Evolutionary conservation across 2,888 invertebrate species (phyloP).

Genomic region (Pyralis farinalis): DNA sequence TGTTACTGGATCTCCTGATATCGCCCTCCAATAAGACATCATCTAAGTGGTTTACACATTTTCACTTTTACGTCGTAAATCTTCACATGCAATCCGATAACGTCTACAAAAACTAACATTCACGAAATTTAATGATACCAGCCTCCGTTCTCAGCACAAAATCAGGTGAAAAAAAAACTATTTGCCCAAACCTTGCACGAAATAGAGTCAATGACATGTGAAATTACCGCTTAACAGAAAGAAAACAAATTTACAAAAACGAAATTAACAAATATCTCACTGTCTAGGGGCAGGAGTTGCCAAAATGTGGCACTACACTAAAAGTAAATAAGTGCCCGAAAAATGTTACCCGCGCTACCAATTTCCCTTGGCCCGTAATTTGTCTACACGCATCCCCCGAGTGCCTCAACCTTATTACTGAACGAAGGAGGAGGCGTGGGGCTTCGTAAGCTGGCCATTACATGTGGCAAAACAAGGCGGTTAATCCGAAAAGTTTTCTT

Average conservation of each 20-base stretch:
- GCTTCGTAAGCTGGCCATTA: constrained; percentile 38
- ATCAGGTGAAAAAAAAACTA: no score
- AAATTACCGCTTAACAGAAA: constrained; percentile 14
- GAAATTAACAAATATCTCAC: constrained; percentile 76
- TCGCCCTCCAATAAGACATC: no score
- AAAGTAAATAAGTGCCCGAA: constrained; percentile 74
- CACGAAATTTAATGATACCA: no score
- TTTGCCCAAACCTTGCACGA: no score
- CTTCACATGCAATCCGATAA: no score
- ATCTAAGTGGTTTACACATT: no score
- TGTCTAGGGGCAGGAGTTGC: constrained; percentile 61
- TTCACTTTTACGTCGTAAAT: no score
- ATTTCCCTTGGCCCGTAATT: constrained; percentile 32
- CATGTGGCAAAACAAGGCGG: constrained; percentile 66
- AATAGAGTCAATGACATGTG: no score
- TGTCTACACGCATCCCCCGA: constrained; percentile 13
- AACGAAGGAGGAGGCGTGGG: constrained; percentile 23
- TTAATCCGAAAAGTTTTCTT: constrained; percentile 77
- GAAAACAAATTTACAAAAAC: constrained; percentile 72
- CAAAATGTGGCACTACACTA: constrained; percentile 60
- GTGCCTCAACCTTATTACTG: constrained; percentile 14
- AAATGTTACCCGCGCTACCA: constrained; percentile 53
- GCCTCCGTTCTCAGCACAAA: no score
- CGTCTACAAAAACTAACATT: no score
- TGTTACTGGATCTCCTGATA: no score